Conservation (phyloP, 2,797 vertebrate species). For the Myotis vivesi region DNA sequence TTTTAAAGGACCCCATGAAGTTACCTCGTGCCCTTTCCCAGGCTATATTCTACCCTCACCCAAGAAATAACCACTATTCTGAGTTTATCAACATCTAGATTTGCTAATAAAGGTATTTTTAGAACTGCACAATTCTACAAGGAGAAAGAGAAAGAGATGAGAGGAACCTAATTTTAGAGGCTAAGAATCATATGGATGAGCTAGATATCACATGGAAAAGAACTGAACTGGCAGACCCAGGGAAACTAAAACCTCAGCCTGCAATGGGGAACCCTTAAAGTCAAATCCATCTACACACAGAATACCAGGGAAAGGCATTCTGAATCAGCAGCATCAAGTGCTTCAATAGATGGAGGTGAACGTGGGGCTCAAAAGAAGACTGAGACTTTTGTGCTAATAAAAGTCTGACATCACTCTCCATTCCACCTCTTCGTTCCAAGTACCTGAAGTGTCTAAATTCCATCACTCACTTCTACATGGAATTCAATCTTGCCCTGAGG, state of each 20-base stretch:
- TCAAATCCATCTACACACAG: not conserved
- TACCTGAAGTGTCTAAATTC: not conserved
- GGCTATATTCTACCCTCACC: not conserved
- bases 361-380: not conserved
- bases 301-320: not conserved
- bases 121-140: not conserved
- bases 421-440: not conserved
- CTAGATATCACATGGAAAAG: not conserved
- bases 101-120: slow-evolving; percentile 18
- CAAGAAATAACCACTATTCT: slow-evolving; percentile 15
- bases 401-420: not conserved
- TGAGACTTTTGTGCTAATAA: not conserved
- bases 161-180: not conserved
- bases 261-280: not conserved
- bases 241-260: not conserved
- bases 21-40: not conserved
- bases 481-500: not conserved
- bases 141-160: not conserved
- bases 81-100: not conserved
- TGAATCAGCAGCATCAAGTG: not conserved
- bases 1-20: not conserved
- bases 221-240: not conserved
- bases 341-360: not conserved
- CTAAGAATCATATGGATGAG: not conserved
- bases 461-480: not conserved